Base-by-base conservation (phyloP, 2,888 invertebrate genomes). In the Acanthosepion pharaonis region DNA sequence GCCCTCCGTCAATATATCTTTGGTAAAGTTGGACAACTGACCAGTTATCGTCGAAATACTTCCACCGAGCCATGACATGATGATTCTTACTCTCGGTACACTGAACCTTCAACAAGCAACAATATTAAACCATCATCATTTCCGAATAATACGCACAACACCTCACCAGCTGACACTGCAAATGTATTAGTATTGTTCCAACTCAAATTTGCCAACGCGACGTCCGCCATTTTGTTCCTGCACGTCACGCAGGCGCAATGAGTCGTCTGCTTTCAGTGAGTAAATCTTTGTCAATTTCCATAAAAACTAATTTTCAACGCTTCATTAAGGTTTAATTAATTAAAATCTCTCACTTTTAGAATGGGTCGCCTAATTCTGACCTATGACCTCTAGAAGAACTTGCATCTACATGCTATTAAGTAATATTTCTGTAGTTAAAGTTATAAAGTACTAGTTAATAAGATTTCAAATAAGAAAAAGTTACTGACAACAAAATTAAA, bases 1-100 rank as follows among this genome's bases (percentile, higher is more conserved):
- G 95, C 98, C 98, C 96, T 99, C 99, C 95, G 98, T 98, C 97
- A 99, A 98, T 96, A 99, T 99, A 97, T 99, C 99, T 97, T 98
- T 98, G 95, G 99, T 99, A 97, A 99, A 98, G 98, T 98, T 99
- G 55, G 97, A 97, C 96, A 99, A 98, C 98, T 99, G 99, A 96
- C 99, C 99, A 97, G 99, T 99, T 96, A 99, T 96, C 92, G 97
- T 97, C n/a, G 97, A 97, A 94, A 98, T 96, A 95, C 98, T 97
- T 96, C 97, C 98, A 28, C 98, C 97, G 95, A 98, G 96, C 98
- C 98, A 98, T 94, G 98, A 97, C 97, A 97, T 97, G 95, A 94
- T 95, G 78, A 93, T 42, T 25, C 20, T 33, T 95, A 55, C n/a
- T 9, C n/a, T 33, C 42, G 33, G 51, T 48, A 28, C 23, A 55